Percentiles rank a stretch among this genome's conserved stretches.
Conservation (phyloP, 2,888 invertebrate species). For the Glaucopsyche alexis region DNA sequence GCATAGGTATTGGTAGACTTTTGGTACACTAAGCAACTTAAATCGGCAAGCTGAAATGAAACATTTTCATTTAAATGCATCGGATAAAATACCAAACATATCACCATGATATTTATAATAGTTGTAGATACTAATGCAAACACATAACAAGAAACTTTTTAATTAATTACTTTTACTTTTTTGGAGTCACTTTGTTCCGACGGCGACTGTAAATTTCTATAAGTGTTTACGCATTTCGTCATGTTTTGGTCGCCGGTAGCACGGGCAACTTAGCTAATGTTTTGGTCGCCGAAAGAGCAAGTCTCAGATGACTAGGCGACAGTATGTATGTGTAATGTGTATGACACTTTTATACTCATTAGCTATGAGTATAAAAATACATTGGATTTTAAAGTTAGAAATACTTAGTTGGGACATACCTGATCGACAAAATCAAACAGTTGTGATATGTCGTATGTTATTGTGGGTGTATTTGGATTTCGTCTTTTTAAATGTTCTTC, state of each 20-base stretch:
- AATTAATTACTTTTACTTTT: too few species aligned
- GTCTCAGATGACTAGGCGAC: too few species aligned
- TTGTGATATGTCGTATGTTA: conserved; percentile 98
- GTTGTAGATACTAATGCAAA: too few species aligned
- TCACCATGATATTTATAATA: not conserved
- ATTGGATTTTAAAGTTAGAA: not conserved
- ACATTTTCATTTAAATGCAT: not conserved
- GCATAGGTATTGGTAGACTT: conserved; percentile 97
- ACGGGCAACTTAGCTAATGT: too few species aligned
- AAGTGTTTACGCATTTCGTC: too few species aligned
- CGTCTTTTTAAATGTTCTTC: conserved; percentile 98
- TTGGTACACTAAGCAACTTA: conserved; percentile 97
- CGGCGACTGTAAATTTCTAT: too few species aligned
- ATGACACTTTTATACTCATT: not conserved
- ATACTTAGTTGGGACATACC: conserved; percentile 55
- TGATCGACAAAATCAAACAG: conserved; percentile 99
- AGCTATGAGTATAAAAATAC: not conserved
- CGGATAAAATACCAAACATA: not conserved
- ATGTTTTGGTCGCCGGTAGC: too few species aligned
- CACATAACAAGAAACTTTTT: too few species aligned
- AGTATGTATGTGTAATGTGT: too few species aligned
- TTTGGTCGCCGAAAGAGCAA: too few species aligned
- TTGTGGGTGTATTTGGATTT: conserved; percentile 97
- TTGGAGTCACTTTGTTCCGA: too few species aligned
- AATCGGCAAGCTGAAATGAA: conserved; percentile 86